phyloP scores from a whole-genome alignment of 2,888 invertebrate genomes.

The Aromia moschata region DNA sequence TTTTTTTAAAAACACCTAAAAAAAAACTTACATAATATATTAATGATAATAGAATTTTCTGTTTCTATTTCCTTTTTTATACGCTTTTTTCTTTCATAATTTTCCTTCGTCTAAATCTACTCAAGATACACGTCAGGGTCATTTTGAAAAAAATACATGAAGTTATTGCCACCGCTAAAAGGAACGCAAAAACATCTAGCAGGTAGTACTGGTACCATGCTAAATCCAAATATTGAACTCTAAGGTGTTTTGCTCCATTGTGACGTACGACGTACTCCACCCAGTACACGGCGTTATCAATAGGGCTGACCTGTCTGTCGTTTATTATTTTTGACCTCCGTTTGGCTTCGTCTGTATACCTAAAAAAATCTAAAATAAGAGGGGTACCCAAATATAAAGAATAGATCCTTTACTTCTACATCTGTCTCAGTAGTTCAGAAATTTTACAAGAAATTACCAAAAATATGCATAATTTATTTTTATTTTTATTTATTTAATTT shows the following conservation, averaged over 20 bases:
- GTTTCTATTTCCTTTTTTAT: too few relatives aligned
- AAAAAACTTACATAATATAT: too few relatives aligned
- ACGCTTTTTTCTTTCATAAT: too few relatives aligned
- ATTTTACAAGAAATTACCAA: too few relatives aligned
- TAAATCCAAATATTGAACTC: conserved; percentile 38
- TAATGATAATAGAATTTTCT: too few relatives aligned
- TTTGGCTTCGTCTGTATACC: conserved; percentile 17
- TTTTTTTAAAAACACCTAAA: too few relatives aligned
- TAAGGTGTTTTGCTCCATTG: conserved; percentile 46
- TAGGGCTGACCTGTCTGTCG: conserved; percentile 44
- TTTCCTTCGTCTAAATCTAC: background rate
- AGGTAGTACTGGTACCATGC: conserved; percentile 43
- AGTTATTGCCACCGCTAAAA: background rate
- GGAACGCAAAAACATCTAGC: conserved; percentile 50
- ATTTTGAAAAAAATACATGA: background rate
- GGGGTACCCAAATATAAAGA: too few relatives aligned
- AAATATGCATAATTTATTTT: too few relatives aligned
- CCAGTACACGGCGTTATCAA: conserved; percentile 48
- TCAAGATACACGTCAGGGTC: background rate
- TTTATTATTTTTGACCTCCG: conserved; percentile 39
- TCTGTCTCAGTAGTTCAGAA: too few relatives aligned
- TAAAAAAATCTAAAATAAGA: too few relatives aligned
- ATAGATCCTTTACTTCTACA: too few relatives aligned
- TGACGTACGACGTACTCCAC: conserved; percentile 47
- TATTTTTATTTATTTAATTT: too few relatives aligned